phyloP scores from a whole-genome alignment of 2,113 vertebrate genomes.

The Corvus moneduloides region DNA sequence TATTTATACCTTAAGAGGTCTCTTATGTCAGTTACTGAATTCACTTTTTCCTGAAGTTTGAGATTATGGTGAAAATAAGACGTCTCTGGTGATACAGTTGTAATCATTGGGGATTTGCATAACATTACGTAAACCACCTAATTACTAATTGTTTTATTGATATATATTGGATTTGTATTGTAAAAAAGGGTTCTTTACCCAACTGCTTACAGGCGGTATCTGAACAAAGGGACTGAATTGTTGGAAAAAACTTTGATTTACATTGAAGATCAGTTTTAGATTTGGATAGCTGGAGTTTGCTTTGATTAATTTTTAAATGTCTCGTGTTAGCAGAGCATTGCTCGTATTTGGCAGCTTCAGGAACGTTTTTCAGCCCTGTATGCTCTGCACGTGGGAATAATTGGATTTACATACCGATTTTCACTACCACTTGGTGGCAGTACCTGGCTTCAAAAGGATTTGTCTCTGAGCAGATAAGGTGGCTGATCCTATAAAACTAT shows the following conservation, averaged over 20 bases:
- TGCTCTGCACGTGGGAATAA: background rate
- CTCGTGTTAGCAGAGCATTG: background rate
- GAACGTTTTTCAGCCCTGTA: background rate
- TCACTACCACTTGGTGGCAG: slow-evolving; percentile 79
- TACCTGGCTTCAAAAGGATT: slow-evolving; percentile 67
- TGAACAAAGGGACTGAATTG: background rate
- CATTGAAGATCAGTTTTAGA: background rate
- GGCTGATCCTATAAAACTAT: background rate
- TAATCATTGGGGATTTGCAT: background rate
- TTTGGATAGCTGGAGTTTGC: background rate
- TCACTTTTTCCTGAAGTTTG: background rate
- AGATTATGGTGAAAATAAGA: background rate
- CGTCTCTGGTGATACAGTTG: background rate
- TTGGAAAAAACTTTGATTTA: background rate
- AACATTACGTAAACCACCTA: background rate
- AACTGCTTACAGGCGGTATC: background rate
- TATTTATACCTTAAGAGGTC: background rate
- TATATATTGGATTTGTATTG: background rate
- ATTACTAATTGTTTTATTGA: background rate
- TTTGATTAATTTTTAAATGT: background rate
- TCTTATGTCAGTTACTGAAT: background rate
- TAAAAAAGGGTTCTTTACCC: background rate
- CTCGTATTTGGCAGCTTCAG: background rate
- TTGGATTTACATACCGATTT: background rate
- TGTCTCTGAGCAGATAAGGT: background rate